Evolutionary conservation across 2,113 vertebrate genomes (phyloP), one percentile per base, ranked within the genome.

Genomic region (Ceyx margarethae): DNA sequence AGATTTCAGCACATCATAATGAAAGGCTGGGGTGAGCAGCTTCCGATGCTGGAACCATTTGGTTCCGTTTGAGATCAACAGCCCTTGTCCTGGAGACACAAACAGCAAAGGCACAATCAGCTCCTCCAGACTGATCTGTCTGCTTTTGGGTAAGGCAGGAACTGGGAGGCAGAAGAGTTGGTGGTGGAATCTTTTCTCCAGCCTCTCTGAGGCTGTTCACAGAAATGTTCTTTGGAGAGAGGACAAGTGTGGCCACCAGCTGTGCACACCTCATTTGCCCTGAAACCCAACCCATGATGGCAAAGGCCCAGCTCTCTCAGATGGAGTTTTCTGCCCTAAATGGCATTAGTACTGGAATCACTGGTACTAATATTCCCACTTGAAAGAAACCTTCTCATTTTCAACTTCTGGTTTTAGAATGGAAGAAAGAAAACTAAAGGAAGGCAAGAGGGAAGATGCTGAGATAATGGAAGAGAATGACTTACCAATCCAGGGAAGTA

Each of bases 1-100:
- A 48, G 98, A 96, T 87, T 98, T 99, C 84, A 99, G 92, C 65
- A 99, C 95, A 17, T 99, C 97, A 1, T 98, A 98, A 80, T 99
- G 98, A 93, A 99, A 99, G 26, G 97, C 99, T 40, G 98, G 98
- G 2, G 98, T 99, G 90, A 99, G 83, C 45, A 99, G 95, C 81
- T 98, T 97, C 85, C 98, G 97, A 82, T 98, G 98, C 21, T 98
- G 97, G 81, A 98, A 98, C 99, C 99, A 99, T 89, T 98, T 98
- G 82, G 95, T 82, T 33, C 98, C 98, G 1, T 94, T 42, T 65
- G 97, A 95, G 75, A 98, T 37, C 74, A 99, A 81, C 56, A 99
- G 97, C 16, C 99, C 99, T 5, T 97, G 93, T 18, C 98, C 99
- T 99, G 92, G 45, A 28, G 37, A 79, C 20, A 54, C 12, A 53